phyloP scores from a whole-genome alignment of 64 coral and sea anemone genomes.

The Astreopora myriophthalma region DNA sequence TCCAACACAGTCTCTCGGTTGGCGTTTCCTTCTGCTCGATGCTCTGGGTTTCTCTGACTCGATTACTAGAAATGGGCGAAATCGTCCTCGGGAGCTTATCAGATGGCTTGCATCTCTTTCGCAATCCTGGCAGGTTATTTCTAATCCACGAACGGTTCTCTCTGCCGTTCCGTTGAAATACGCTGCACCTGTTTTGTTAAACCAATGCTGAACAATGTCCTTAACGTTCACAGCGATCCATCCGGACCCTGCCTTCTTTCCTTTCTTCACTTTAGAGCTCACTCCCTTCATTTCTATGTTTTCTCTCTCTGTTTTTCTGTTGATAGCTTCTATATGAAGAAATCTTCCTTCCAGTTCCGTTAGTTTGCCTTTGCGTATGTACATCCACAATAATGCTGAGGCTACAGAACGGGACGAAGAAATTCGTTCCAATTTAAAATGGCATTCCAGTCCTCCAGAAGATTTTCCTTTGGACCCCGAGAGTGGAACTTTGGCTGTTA shows the following conservation, averaged over 20 bases:
- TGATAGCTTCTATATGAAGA: not conserved
- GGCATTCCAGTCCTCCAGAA: not conserved
- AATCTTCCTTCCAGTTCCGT: not conserved
- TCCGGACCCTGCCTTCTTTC: not conserved
- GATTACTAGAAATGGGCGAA: constrained; percentile 23
- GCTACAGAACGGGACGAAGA: not conserved
- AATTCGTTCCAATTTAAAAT: constrained; percentile 7
- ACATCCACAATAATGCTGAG: not conserved
- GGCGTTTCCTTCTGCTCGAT: not conserved
- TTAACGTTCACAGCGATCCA: constrained; percentile 3
- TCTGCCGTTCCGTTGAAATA: not conserved
- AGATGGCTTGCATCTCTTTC: not conserved
- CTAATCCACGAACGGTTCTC: not conserved
- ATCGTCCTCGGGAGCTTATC: not conserved
- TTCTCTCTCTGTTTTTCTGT: not conserved
- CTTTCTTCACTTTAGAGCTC: not conserved
- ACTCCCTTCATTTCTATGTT: not conserved
- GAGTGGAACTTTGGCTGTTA: not conserved
- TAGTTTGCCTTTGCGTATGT: not conserved
- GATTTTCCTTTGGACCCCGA: not conserved
- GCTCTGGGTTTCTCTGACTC: constrained; percentile 4
- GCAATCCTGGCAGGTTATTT: constrained; percentile 9
- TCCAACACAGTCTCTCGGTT: not conserved
- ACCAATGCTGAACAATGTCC: constrained; percentile 20
- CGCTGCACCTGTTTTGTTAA: not conserved